phyloP scores from a whole-genome alignment of 2,888 invertebrate species.

The Eudasyphora cyanicolor region DNA sequence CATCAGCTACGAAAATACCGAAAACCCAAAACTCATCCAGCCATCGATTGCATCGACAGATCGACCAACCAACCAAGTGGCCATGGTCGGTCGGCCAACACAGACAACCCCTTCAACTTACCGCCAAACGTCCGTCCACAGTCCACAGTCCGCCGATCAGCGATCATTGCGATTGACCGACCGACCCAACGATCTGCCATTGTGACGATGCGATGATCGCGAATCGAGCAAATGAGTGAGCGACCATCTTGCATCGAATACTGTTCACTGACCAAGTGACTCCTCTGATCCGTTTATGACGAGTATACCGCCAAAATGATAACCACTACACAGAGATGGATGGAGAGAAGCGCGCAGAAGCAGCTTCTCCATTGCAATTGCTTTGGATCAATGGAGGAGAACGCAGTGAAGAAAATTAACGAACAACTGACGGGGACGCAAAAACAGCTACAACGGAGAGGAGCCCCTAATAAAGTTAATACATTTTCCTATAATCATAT shows the following conservation, averaged over 20 bases:
- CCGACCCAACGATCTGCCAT: constrained; percentile 4
- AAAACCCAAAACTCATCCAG: constrained; percentile 24
- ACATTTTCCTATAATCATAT: constrained; percentile 39
- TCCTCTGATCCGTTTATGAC: constrained; percentile 18
- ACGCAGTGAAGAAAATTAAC: neutral
- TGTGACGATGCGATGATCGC: constrained; percentile 4
- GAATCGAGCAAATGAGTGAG: neutral
- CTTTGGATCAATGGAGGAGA: neutral
- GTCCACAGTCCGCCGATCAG: neutral
- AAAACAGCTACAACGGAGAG: constrained; percentile 69
- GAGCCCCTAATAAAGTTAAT: constrained; percentile 56
- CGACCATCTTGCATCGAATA: constrained; percentile 11
- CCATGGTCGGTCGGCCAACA: neutral
- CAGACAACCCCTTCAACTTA: constrained; percentile 31
- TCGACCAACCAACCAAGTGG: constrained; percentile 17
- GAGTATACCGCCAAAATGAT: constrained; percentile 18
- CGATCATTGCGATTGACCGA: neutral
- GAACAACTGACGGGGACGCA: constrained; percentile 42
- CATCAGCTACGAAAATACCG: constrained; percentile 21
- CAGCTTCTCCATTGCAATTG: neutral
- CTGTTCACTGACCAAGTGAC: constrained; percentile 6
- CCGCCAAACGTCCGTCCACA: neutral
- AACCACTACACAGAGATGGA: neutral
- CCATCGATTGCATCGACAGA: constrained; percentile 9
- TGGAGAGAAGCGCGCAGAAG: neutral